A percentile compares a stretch with the other conserved stretches of the same genome.
phyloP scores from a whole-genome alignment of 2,888 invertebrate genomes.

The Odontocerum albicorne region DNA sequence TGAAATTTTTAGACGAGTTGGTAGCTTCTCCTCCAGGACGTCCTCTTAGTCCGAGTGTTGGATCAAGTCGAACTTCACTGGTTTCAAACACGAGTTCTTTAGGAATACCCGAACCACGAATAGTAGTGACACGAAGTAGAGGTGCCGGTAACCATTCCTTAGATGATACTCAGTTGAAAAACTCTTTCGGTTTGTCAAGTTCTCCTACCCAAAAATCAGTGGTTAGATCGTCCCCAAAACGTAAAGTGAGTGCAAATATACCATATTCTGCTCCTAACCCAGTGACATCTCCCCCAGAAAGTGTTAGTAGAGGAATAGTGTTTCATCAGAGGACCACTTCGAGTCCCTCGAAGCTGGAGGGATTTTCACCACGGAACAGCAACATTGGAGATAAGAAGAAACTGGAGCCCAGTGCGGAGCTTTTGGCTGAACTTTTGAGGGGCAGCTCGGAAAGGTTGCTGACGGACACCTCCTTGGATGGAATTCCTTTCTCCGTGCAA shows the following conservation, averaged over 20 bases:
- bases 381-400: conserved; percentile 38
- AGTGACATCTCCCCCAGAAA: conserved; percentile 49
- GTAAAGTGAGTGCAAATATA: conserved; percentile 64
- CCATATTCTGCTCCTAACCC: conserved; percentile 49
- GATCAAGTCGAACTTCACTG: conserved; percentile 39
- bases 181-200: conserved; percentile 35
- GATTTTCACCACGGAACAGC: conserved; percentile 43
- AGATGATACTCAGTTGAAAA: conserved; percentile 52
- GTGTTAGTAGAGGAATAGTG: conserved; percentile 44
- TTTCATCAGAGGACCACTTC: conserved; percentile 77
- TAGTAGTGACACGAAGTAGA: conserved; percentile 43
- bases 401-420: conserved; percentile 62
- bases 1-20: conserved; percentile 56
- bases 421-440: conserved; percentile 74
- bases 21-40: conserved; percentile 39
- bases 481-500: conserved; percentile 55
- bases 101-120: conserved; percentile 36
- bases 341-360: conserved; percentile 76
- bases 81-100: conserved; percentile 40
- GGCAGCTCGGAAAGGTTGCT: conserved; percentile 80
- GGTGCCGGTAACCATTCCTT: conserved; percentile 56
- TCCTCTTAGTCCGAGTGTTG: conserved; percentile 38
- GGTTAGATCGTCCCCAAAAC: conserved; percentile 51
- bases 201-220: conserved; percentile 31
- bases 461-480: conserved; percentile 58